Percentiles rank a stretch among this genome's conserved stretches.
phyloP scores from a whole-genome alignment of 2,888 invertebrate genomes.

The Luperina nickerlii region DNA sequence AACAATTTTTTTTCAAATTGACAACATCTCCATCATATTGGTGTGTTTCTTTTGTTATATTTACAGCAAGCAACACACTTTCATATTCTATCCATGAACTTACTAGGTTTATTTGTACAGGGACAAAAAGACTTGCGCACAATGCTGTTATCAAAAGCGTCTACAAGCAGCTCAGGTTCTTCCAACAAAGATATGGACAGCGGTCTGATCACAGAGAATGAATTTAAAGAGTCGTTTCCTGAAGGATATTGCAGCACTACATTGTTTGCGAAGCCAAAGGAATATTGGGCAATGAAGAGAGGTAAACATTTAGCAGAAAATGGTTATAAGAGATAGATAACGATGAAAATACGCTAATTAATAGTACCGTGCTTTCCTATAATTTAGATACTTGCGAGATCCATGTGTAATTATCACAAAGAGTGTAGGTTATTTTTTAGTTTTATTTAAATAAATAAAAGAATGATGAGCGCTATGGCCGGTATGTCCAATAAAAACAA shows the following conservation, averaged over 20 bases:
- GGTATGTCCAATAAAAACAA: no score
- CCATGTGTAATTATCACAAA: no score
- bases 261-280: conserved; percentile 67
- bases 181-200: conserved; percentile 46
- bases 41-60: not conserved
- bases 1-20: no score
- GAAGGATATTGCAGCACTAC: conserved; percentile 70
- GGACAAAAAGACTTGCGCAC: conserved; percentile 83
- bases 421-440: no score
- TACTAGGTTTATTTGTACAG: conserved; percentile 49
- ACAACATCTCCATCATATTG: not conserved
- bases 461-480: no score
- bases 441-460: no score
- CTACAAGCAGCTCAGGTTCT: conserved; percentile 69
- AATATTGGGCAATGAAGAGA: conserved; percentile 77
- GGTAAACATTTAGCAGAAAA: conserved; percentile 66
- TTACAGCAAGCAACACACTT: not conserved
- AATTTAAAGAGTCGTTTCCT: conserved; percentile 78
- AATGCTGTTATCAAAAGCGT: conserved; percentile 76
- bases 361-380: no score
- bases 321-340: not conserved
- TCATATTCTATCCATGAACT: not conserved
- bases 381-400: no score
- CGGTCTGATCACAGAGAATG: conserved; percentile 73
- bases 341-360: no score